phyloP scores from a whole-genome alignment of 2,888 invertebrate species.

The Lasioglossum leucozonium region DNA sequence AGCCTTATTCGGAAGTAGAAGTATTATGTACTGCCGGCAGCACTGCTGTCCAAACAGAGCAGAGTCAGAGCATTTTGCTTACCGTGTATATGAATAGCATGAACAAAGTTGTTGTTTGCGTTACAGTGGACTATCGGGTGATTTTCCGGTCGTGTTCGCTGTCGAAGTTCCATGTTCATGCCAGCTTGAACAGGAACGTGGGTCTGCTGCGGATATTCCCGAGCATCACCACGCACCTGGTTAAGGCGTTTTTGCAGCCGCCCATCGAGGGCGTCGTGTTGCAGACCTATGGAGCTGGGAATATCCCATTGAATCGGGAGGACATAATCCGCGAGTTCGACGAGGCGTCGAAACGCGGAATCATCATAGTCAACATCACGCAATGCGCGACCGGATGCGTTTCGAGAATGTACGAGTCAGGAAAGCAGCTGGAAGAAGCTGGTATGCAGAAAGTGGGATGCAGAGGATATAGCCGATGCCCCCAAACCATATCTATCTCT shows the following conservation, averaged over 20 bases:
- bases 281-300: constrained; percentile 97
- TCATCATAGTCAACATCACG: constrained; percentile 96
- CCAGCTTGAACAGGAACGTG: constrained; percentile 92
- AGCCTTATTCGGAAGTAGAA: no score
- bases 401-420: constrained; percentile 92
- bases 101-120: background rate
- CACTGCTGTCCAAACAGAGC: no score
- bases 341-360: constrained; percentile 90
- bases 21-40: no score
- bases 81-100: background rate
- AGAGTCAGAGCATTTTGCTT: no score
- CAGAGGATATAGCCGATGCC: no score
- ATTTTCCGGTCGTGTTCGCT: constrained; percentile 88
- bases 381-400: constrained; percentile 95
- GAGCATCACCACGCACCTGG: constrained; percentile 92
- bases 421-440: constrained; percentile 85
- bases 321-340: constrained; percentile 91
- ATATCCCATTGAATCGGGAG: constrained; percentile 93
- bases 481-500: no score
- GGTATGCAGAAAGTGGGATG: constrained; percentile 70
- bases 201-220: constrained; percentile 95
- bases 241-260: constrained; percentile 90
- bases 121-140: constrained; percentile 87
- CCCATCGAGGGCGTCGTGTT: constrained; percentile 94
- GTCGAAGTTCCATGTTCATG: constrained; percentile 90